Conservation (phyloP, 35 echinoderm and acorn worm genomes). For the Ptychodera flava region DNA sequence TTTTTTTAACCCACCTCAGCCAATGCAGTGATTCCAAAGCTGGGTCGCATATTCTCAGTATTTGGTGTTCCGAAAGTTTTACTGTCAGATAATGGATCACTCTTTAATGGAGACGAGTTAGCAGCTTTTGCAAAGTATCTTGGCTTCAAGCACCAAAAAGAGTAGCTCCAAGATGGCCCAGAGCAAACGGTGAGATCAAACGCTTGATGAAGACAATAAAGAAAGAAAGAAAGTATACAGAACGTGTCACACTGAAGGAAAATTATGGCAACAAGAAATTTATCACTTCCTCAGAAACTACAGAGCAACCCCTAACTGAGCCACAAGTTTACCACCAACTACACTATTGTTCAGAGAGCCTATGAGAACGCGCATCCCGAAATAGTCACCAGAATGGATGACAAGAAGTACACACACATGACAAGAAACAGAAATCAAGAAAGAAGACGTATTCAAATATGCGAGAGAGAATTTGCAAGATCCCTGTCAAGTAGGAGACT, state of each 20-base stretch:
- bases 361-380: constrained; percentile 29
- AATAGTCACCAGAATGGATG: too few species aligned
- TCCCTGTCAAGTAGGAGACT: too few species aligned
- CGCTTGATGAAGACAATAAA: constrained; percentile 71
- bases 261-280: constrained; percentile 47
- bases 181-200: constrained; percentile 54
- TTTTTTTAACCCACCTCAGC: constrained; percentile 50
- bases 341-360: constrained; percentile 38
- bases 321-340: constrained; percentile 48
- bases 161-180: constrained; percentile 60
- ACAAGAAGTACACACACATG: too few species aligned
- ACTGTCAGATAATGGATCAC: constrained; percentile 52
- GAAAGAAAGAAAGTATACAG: constrained; percentile 34
- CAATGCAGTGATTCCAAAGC: too few species aligned
- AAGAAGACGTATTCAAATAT: too few species aligned
- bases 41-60: too few species aligned
- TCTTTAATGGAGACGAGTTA: constrained; percentile 61
- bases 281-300: constrained; percentile 54
- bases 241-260: too few species aligned
- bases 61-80: constrained; percentile 42
- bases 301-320: constrained; percentile 50
- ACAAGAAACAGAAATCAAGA: too few species aligned
- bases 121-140: constrained; percentile 45
- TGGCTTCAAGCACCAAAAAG: constrained; percentile 55
- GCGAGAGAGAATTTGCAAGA: too few species aligned